Base-by-base conservation (phyloP, 2,888 invertebrate species). In the Drosophila pseudotakahashii region DNA sequence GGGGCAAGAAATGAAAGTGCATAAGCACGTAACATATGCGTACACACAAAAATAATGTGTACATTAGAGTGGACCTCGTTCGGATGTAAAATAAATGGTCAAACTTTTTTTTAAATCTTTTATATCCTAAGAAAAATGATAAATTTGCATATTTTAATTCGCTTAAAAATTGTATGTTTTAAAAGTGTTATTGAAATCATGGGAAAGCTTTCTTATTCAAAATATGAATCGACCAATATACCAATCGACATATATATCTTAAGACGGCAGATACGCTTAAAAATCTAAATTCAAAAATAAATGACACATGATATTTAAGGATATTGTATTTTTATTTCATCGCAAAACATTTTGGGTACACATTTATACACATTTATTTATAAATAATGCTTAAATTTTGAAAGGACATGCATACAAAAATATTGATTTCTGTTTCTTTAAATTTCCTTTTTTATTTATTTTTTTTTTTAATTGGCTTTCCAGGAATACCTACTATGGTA, bases 391-490 rank as follows among this genome's bases (percentile, higher is more conserved):
- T 47, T 63, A 62, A 45, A 47, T 62, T 39, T 62, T 61, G 37
- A 83, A 62, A 78, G 34, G 47, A 55, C 67, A 79, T 79, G 79
- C 81, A 79, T 79, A 79, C 64, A 79, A 79, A 79, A 79, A 79
- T 79, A 79, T 82, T 59, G 61, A 69, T 58, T 39, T 37, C 30
- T 75, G 73, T 70, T 57, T n/a, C 23, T 19, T 41, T 32, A 16
- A 16, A 32, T 42, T 39, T 52, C 7, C 23, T n/a, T 37, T 37
- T 42, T 23, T 16, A 16, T 26, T 32, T 32, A 19, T n/a, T 5
- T 9, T 41, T 32, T 45, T 64, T 41, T 66, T 32, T 63, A 73
- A 75, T 75, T 77, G 66, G 75, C 73, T 81, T 76, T 51, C 77
- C 68, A 75, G 77, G 67, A 79, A 73, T 78, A 75, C 78, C 69